These are phyloP conservation scores for Pontoporia blainvillei DNA, from an alignment of 2,113 vertebrate species.

Conservation along the genomic window DNA sequence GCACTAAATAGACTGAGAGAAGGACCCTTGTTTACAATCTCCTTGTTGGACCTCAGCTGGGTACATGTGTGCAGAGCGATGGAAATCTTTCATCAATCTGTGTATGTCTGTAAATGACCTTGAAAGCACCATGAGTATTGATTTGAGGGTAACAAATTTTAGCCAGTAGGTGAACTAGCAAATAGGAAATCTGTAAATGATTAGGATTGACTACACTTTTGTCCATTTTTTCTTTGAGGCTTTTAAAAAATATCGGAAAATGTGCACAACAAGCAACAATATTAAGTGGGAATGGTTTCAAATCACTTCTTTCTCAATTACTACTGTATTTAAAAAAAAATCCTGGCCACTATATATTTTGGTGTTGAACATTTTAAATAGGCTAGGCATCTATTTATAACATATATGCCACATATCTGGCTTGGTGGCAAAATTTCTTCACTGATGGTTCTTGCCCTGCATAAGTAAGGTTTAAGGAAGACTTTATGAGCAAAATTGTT, in stretches of 20 bases:
- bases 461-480: not conserved
- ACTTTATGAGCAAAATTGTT: not conserved
- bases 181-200: not conserved
- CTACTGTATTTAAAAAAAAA: not conserved
- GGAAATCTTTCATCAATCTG: not conserved
- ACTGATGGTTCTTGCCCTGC: not conserved
- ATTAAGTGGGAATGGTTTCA: not conserved
- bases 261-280: not conserved
- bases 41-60: not conserved
- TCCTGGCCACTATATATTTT: not conserved
- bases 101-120: not conserved
- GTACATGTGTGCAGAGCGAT: fast-evolving
- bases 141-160: not conserved
- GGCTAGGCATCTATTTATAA: not conserved
- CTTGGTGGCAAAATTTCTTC: not conserved
- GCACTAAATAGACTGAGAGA: not conserved
- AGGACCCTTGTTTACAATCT: not conserved
- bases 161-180: not conserved
- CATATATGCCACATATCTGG: not conserved
- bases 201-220: not conserved
- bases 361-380: not conserved
- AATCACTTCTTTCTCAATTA: not conserved
- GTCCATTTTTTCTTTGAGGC: not conserved
- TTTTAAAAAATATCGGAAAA: not conserved
- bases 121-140: fast-evolving